Conservation (phyloP, 1,140 invertebrate genomes). For the Diorhabda elongata region DNA sequence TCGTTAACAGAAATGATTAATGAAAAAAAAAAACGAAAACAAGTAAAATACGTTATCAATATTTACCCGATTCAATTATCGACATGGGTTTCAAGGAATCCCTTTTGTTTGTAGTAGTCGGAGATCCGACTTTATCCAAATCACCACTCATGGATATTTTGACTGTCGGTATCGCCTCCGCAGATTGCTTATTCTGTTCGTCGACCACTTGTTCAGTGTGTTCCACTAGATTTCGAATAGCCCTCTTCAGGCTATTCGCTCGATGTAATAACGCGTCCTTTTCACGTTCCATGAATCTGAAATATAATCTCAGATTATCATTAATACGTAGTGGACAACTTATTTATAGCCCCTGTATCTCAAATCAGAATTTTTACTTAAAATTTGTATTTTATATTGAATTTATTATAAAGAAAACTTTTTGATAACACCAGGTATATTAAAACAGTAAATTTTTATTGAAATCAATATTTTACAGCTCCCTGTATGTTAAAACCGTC, state of each 20-base stretch:
- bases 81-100: conserved; percentile 45
- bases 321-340: too few species aligned
- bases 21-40: too few species aligned
- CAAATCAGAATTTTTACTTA: too few species aligned
- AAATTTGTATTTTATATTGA: too few species aligned
- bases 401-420: too few species aligned
- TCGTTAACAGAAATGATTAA: too few species aligned
- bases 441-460: too few species aligned
- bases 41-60: too few species aligned
- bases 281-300: conserved; percentile 45
- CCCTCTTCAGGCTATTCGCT: conserved; percentile 83
- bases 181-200: conserved; percentile 50
- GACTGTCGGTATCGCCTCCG: conserved; percentile 35
- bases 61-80: conserved; percentile 41
- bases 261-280: conserved; percentile 57
- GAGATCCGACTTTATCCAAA: conserved; percentile 27
- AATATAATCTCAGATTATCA: neutral
- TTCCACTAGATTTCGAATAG: conserved; percentile 73
- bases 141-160: conserved; percentile 42
- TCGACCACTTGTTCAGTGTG: conserved; percentile 68
- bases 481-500: too few species aligned
- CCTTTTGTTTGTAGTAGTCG: conserved; percentile 16
- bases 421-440: too few species aligned
- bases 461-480: too few species aligned
- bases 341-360: too few species aligned